These are phyloP conservation scores for Caenorhabditis sp. DNA, from an alignment of 2,888 invertebrate genomes.

Conservation along the genomic window DNA sequence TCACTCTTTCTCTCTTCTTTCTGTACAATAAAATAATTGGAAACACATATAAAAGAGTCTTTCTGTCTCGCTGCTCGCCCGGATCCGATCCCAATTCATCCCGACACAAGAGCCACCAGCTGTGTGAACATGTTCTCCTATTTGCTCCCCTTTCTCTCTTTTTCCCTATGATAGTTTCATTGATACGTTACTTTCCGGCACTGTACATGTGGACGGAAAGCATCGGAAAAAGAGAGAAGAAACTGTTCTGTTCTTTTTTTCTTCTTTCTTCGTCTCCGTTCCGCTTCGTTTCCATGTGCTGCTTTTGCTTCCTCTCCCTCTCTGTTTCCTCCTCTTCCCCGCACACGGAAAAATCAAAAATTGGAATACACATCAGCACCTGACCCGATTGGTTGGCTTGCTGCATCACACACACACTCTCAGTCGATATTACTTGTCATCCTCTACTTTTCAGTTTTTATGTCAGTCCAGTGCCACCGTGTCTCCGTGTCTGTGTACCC, in stretches of 20 bases:
- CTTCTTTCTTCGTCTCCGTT: background rate
- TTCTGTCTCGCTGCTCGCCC: too few species aligned
- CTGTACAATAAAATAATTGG: constrained; percentile 44
- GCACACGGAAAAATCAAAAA: constrained; percentile 33
- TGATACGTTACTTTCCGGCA: constrained; percentile 3
- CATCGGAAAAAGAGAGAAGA: background rate
- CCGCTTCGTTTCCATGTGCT: background rate
- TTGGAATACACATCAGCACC: constrained; percentile 1
- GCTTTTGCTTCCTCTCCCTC: too few species aligned
- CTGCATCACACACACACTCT: background rate
- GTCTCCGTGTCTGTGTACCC: background rate
- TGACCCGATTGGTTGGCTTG: background rate
- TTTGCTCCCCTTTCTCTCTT: constrained; percentile 29
- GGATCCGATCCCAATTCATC: too few species aligned
- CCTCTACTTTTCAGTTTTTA: constrained; percentile 5
- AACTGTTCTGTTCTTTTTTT: background rate
- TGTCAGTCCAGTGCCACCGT: background rate
- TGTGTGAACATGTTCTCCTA: constrained; percentile 42
- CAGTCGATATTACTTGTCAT: constrained; percentile 1
- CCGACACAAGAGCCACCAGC: constrained; percentile 12
- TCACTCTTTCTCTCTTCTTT: background rate
- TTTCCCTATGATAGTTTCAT: constrained; percentile 18
- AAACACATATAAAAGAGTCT: constrained; percentile 27
- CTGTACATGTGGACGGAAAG: too few species aligned
- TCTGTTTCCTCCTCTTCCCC: constrained; percentile 2